Percentiles rank a stretch among this genome's conserved stretches.
Conservation (phyloP, 2,113 vertebrate species). For the Rhinopomastus cyanomelas region DNA sequence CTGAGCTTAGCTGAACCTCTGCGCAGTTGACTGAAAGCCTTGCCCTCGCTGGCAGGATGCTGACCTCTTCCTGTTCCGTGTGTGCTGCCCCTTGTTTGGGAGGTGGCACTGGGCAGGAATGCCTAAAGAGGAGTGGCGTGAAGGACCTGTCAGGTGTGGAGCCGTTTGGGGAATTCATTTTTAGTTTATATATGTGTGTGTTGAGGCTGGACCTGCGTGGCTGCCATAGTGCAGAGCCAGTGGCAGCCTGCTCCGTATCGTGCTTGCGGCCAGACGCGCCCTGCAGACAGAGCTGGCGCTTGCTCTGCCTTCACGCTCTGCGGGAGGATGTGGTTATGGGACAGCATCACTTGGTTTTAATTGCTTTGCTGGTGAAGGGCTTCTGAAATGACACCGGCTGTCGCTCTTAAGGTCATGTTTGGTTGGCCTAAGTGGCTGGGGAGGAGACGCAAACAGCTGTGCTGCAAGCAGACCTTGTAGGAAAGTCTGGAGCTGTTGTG, state of each 20-base stretch:
- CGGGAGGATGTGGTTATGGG: slow-evolving; percentile 43
- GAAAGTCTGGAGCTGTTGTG: slow-evolving; percentile 38
- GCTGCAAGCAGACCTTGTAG: slow-evolving; percentile 12
- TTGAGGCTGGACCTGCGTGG: slow-evolving; percentile 63
- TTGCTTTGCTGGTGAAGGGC: slow-evolving; percentile 13
- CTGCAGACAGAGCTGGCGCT: slow-evolving; percentile 45
- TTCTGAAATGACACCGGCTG: background rate
- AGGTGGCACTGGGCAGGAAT: background rate
- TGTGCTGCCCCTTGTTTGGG: background rate
- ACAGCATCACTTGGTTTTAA: slow-evolving; percentile 23
- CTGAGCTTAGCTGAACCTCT: background rate
- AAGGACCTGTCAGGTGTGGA: background rate
- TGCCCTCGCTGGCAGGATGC: background rate
- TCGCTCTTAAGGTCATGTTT: background rate
- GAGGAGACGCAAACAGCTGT: background rate
- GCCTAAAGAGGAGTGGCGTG: background rate
- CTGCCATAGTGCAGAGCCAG: slow-evolving; percentile 59
- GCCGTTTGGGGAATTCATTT: background rate
- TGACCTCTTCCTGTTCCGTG: background rate
- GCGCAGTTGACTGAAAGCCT: background rate
- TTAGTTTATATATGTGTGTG: slow-evolving; percentile 65
- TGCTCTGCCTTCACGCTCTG: background rate
- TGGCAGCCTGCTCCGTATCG: slow-evolving; percentile 48
- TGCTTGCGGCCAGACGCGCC: background rate
- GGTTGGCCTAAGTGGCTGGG: background rate